Evolutionary conservation across 1,140 invertebrate species (phyloP), one percentile per base, ranked within the genome.

Genomic region (Solen grandis): DNA sequence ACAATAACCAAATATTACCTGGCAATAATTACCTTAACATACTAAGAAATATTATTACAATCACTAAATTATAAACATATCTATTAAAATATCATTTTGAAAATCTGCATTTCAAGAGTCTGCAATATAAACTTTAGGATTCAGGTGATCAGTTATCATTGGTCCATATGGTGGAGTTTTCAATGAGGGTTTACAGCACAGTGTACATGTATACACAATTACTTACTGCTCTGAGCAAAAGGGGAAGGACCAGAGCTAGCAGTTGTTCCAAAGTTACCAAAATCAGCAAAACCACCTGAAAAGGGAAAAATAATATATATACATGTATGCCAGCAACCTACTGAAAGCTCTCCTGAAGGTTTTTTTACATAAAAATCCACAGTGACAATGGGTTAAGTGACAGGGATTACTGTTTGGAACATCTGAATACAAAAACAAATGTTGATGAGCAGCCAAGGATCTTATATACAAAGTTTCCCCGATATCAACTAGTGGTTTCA

Each of bases 251-350:
- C 41, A 4, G 63, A 35, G 14, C 52, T 66, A 3, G 52, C 8
- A 36, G 41, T 36, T 60, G 70, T 41, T 33, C 77, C 77, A 80
- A 80, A 80, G 35, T 65, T 80, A 41, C 77, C 77, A 63, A 80
- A 80, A 50, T 80, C 77, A 27, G 77, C 77, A 80, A 80, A 80
- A 33, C 76, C 76, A 50, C 77, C 77, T 52, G 25, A 46, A 46
- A 46, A 46, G 8, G 41, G 19, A 46, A 19, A 10, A 46, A 46
- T 46, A 10, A 46, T 8, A 46, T 19, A 46, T 46, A 46, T 46
- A 46, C 41, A 46, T 46, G 41, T 46, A 46, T 46, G 8, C 8
- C 8, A 19, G 41, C n/a, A n/a, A n/a, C n/a, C n/a, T n/a, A n/a
- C 19, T 46, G 41, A 10, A 46, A 10, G 41, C 19, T 10, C 41